Evolutionary conservation across 2,888 invertebrate genomes (phyloP), one percentile per base, ranked within the genome.

Genomic region (Luperina testacea): DNA sequence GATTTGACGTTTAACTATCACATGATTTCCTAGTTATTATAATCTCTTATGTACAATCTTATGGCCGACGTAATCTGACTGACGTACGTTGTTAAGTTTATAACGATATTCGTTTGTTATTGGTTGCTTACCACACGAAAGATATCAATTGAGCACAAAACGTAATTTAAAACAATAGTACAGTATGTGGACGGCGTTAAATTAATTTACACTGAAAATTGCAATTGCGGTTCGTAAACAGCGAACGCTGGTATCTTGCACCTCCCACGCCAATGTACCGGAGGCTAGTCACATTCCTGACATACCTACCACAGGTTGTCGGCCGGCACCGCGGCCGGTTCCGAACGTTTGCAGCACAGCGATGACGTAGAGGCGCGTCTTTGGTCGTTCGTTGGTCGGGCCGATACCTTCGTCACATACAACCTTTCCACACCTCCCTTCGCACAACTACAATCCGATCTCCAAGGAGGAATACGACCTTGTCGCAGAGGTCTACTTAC

Each of bases 291-390:
- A 93, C 96, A 96, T 96, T 95, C 96, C 95, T 90, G 92, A 92
- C 95, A 96, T 96, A 93, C 88, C 94, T 94, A 92, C 91, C 93
- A 91, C 94, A 94, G 96, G 95, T 95, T 96, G 95, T 95, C 95
- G 95, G 95, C 95, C 94, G 93, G 89, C 90, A 89, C 81, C 84
- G 91, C 91, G 94, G 95, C 96, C 95, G 95, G 95, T 95, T 95
- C 90, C 90, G 91, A 93, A 92, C 94, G 93, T 94, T 94, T 92
- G 94, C 93, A 78, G 83, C 81, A 82, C 76, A 84, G 75, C 89
- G 92, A 91, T 95, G 95, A 95, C 95, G 94, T 95, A 94, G 94
- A 90, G 42, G 45, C 89, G 90, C 92, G 92, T 92, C 92, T 92
- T 89, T 83, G 89, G 78, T 89, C 92, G 92, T 92, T 92, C 92